Percentiles rank a stretch among this genome's conserved stretches.
Evolutionary conservation across 2,888 invertebrate species (phyloP).

Genomic region (Amaurobius ferox): DNA sequence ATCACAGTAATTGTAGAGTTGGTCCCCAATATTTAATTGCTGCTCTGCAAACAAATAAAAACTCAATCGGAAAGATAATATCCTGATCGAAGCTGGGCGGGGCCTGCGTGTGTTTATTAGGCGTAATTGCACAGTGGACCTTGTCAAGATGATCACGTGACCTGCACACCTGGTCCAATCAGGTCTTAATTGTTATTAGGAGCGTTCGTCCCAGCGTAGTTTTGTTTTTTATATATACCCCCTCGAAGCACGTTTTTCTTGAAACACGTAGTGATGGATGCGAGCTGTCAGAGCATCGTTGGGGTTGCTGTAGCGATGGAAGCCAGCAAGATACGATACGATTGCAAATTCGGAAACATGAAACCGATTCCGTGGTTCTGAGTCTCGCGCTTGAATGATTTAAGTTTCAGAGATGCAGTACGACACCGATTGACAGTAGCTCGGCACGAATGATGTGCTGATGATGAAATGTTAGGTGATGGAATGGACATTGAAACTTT

Average conservation of each 20-base stretch:
- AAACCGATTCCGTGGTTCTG: slow-evolving; percentile 28
- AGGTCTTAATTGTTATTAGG: slow-evolving; percentile 71
- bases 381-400: not conserved
- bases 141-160: slow-evolving; percentile 59
- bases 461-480: not conserved
- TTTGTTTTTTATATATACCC: not conserved
- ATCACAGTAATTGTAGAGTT: slow-evolving; percentile 21
- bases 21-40: slow-evolving; percentile 51
- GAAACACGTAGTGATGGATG: slow-evolving; percentile 55
- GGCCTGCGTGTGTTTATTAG: slow-evolving; percentile 56
- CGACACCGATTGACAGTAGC: slow-evolving; percentile 19
- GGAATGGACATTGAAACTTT: not conserved
- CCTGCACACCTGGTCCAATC: slow-evolving; percentile 58
- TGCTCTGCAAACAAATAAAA: slow-evolving; percentile 57
- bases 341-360: slow-evolving; percentile 58
- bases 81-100: slow-evolving; percentile 21
- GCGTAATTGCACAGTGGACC: slow-evolving; percentile 68
- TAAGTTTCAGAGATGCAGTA: not conserved
- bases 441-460: not conserved
- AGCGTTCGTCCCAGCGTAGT: not conserved
- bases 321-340: slow-evolving; percentile 47
- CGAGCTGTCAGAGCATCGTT: slow-evolving; percentile 49
- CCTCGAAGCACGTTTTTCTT: slow-evolving; percentile 55
- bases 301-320: slow-evolving; percentile 56
- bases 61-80: slow-evolving; percentile 46